Evolutionary conservation across 2,113 vertebrate species (phyloP).

Genomic region (Cynoglossus semilaevis): DNA sequence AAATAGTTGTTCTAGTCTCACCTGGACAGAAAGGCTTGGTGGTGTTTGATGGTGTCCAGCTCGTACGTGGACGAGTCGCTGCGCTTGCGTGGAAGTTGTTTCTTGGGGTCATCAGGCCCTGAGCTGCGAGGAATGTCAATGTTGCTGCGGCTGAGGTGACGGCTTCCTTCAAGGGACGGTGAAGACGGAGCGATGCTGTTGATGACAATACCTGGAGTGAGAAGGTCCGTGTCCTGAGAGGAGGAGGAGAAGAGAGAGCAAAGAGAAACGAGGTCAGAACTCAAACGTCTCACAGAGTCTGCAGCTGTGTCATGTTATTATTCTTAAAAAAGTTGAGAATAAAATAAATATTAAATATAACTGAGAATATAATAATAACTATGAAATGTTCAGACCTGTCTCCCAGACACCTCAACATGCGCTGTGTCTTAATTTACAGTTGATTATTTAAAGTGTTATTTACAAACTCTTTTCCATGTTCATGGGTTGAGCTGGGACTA

Average conservation of each 20-base stretch:
- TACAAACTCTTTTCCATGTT: no score
- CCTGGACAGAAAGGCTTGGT: slow-evolving; percentile 98
- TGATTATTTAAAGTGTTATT: no score
- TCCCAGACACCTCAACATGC: no score
- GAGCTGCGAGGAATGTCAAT: slow-evolving; percentile 90
- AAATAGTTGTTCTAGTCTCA: slow-evolving; percentile 47
- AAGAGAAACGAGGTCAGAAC: neutral
- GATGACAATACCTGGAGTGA: slow-evolving; percentile 87
- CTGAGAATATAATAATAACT: no score
- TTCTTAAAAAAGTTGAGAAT: no score
- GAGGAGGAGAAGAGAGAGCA: neutral
- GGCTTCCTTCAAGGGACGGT: slow-evolving; percentile 86
- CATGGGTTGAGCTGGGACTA: no score
- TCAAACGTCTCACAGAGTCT: no score
- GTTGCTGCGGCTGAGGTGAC: slow-evolving; percentile 95
- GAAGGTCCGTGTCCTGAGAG: slow-evolving; percentile 88
- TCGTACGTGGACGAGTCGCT: slow-evolving; percentile 98
- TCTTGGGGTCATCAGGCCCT: slow-evolving; percentile 87
- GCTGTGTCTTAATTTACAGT: no score
- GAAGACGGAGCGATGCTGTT: slow-evolving; percentile 82
- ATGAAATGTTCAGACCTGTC: no score
- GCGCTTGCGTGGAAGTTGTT: slow-evolving; percentile 89
- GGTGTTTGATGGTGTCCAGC: slow-evolving; percentile 94
- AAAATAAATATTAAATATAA: no score
- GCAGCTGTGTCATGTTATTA: no score